Evolutionary conservation across 2,113 vertebrate species (phyloP), one percentile per base, ranked within the genome.

Genomic region (Polypterus senegalus): DNA sequence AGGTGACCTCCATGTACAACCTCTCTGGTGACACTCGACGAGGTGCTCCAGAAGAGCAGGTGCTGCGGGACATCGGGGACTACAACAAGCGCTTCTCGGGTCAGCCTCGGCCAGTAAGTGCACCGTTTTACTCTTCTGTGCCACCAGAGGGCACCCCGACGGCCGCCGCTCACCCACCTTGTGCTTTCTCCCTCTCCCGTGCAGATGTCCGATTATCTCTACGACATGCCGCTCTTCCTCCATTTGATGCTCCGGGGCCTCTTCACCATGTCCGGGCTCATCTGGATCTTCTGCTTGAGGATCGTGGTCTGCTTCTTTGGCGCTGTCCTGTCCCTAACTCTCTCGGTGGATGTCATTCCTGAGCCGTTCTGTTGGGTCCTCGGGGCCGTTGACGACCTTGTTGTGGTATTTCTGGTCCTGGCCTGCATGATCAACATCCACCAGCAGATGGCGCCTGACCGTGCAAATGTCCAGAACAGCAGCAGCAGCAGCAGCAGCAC

Each of bases 21-120:
- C 48, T 71, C 49, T 70, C 64, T 46, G 69, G 60, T 61, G 77
- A 75, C 59, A 73, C 63, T 52, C 66, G 71, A 49, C 66, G 68
- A 2, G 73, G 74, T 45, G 61, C 70, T 9, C 61, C 54, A 56
- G 70, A 61, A 57, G 71, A 77, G 63, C 75, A 76, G 49, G 76
- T 73, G 9, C 70, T 81, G 2, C 69, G 62, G 6, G 82, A 90
- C 68, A 83, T 91, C 9, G 81, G 66, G 71, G 72, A 81, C 62
- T 91, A 92, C 77, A 93, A 91, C 78, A 87, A 77, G 53, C 81
- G 82, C 7, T 91, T 88, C 67, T 92, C 89, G 54, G 89, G 89
- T 66, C 80, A 81, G 7, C 86, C 84, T 9, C 49, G 74, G 64
- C 72, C 70, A 45, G 84, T 87, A 65, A 81, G 82, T 81, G 47